These are phyloP conservation scores for Chymomyza procnemis DNA, from an alignment of 2,888 invertebrate genomes.

Conservation along the genomic window DNA sequence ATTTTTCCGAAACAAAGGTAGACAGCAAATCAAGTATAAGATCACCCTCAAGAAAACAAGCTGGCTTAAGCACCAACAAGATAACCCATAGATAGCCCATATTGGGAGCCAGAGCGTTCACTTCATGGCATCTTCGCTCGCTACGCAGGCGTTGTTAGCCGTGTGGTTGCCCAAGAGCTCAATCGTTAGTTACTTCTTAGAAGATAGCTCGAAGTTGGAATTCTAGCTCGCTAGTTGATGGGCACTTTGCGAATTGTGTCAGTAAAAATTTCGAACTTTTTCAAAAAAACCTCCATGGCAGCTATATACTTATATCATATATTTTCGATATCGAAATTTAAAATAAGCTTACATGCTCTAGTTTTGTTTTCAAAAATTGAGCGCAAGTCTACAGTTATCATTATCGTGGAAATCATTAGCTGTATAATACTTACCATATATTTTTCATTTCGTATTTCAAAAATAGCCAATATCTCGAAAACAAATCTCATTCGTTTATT, in stretches of 20 bases:
- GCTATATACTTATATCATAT: no score
- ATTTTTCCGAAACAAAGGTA: slow-evolving; percentile 96
- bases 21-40: slow-evolving; percentile 95
- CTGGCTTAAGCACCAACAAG: slow-evolving; percentile 93
- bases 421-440: no score
- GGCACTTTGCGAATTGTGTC: slow-evolving; percentile 88
- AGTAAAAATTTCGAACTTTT: slow-evolving; percentile 89
- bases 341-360: no score
- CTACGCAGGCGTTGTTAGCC: slow-evolving; percentile 96
- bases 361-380: no score
- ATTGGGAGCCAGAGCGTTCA: slow-evolving; percentile 96
- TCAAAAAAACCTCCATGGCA: no score
- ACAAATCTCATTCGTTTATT: background rate
- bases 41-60: slow-evolving; percentile 95
- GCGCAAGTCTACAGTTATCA: no score
- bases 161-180: slow-evolving; percentile 97
- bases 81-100: slow-evolving; percentile 98
- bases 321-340: no score
- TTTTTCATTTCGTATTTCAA: no score
- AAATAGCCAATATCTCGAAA: background rate
- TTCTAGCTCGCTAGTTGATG: slow-evolving; percentile 92
- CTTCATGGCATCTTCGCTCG: slow-evolving; percentile 96
- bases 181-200: slow-evolving; percentile 98
- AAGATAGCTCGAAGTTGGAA: slow-evolving; percentile 92
- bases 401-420: no score